Percentiles rank a stretch among this genome's conserved stretches.
Conservation (phyloP, 2,113 vertebrate genomes). For the Poecilia latipinna region DNA sequence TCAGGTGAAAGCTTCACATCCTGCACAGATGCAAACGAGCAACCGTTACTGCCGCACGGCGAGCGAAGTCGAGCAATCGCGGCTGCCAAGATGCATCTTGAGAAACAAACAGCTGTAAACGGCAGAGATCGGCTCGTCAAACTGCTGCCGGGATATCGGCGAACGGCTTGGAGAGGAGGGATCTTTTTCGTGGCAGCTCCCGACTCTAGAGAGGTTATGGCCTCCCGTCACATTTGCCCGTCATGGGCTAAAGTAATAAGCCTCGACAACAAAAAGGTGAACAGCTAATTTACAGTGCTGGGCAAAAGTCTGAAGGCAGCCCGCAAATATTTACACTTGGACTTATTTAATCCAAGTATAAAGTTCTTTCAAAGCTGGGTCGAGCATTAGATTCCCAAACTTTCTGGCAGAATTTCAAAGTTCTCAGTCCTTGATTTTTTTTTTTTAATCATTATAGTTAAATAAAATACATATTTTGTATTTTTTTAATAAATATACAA, state of each 20-base stretch:
- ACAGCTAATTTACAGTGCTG: background rate
- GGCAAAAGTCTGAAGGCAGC: background rate
- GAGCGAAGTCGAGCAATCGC: background rate
- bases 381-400: background rate
- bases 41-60: constrained; percentile 8
- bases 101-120: background rate
- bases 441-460: too few species aligned
- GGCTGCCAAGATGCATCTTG: background rate
- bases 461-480: too few species aligned
- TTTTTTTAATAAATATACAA: too few species aligned
- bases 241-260: background rate
- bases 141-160: background rate
- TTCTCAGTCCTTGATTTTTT: background rate
- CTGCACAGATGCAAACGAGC: constrained; percentile 69
- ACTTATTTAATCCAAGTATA: background rate
- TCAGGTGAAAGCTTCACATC: constrained; percentile 98
- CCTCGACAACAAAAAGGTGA: background rate
- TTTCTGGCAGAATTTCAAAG: background rate
- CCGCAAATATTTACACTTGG: background rate
- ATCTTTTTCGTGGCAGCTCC: too few species aligned
- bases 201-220: too few species aligned
- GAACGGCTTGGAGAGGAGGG: too few species aligned
- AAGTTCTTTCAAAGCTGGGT: background rate
- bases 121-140: background rate
- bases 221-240: too few species aligned